Evolutionary conservation across 2,797 vertebrate species (phyloP), one percentile per base, ranked within the genome.

Genomic region (Amazonetta brasiliensis): DNA sequence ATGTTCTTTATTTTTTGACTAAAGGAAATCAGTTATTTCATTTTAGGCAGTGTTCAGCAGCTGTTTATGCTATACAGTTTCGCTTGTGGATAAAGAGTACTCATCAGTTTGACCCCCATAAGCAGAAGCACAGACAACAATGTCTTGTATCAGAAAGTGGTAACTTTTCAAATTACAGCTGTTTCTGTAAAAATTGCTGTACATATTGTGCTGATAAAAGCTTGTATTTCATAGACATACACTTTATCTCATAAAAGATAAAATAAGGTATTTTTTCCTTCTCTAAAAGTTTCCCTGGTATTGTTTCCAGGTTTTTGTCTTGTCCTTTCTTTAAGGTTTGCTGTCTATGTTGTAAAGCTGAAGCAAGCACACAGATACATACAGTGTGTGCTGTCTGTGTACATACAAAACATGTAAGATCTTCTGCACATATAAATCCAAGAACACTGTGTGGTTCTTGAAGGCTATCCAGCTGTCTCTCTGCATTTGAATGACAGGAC

Each of bases 321-420:
- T 62, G 26, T 67, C 3, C 4, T 58, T 84, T 43, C 4, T n/a
- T 54, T 54, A 41, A 52, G 8, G 5, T 55, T 96, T 75, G 3
- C 2, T 59, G 9, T 35, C 26, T 26, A 4, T 7, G 2, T 16
- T 5, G 2, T 44, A 87, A 22, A 50, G 7, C 4, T 59, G 63
- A 82, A 56, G 3, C 18, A 81, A 39, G 4, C 7, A 22, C 13
- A 59, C 1, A 21, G 21, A 62, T 28, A 12, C 35, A 28, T 62
- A 9, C 19, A 54, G 39, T 4, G 28, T 2, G 2, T 14, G 6
- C 1, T 67, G 11, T 25, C 55, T 69, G 2, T 15, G 6, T 52
- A 43, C 7, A 23, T 2, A 0, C 31, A 72, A 25, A 22, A 31
- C 7, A 4, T 64, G 7, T 14, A 26, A 14, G 31, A 37, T 63